These are phyloP conservation scores for Drosophila albomicans DNA, from an alignment of 1,140 invertebrate genomes.

Conservation along the genomic window DNA sequence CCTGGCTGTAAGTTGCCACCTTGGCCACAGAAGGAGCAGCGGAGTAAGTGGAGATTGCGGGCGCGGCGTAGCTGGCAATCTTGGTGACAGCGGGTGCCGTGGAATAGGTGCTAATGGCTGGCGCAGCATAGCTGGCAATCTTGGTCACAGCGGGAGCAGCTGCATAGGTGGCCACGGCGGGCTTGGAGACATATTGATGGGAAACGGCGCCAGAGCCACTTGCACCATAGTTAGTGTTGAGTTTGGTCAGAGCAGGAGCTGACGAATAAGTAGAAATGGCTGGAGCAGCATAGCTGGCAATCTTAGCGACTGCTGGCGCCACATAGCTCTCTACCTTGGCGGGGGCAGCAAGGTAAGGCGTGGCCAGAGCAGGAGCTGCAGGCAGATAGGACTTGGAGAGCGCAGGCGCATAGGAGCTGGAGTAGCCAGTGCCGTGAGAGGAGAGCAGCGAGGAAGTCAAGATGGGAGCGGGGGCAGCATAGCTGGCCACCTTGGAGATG, in stretches of 20 bases:
- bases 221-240: conserved; percentile 22
- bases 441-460: conserved; percentile 55
- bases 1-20: conserved; percentile 45
- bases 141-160: conserved; percentile 55
- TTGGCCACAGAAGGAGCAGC: conserved; percentile 45
- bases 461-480: conserved; percentile 48
- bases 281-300: conserved; percentile 62
- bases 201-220: conserved; percentile 52
- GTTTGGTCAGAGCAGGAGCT: conserved; percentile 44
- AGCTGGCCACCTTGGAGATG: conserved; percentile 56
- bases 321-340: conserved; percentile 52
- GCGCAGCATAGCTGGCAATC: conserved; percentile 48
- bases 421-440: conserved; percentile 58
- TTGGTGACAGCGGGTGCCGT: conserved; percentile 52
- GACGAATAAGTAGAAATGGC: conserved; percentile 33
- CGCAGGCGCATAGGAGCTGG: conserved; percentile 62
- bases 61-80: conserved; percentile 46
- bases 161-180: conserved; percentile 46
- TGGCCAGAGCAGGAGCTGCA: conserved; percentile 39
- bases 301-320: conserved; percentile 13
- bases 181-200: conserved; percentile 77
- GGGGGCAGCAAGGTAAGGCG: conserved; percentile 31
- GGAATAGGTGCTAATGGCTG: conserved; percentile 42
- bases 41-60: conserved; percentile 42
- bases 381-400: conserved; percentile 67